Percentiles rank a stretch among this genome's conserved stretches.
Conservation (phyloP, 2,888 invertebrate genomes). For the Protula sp. region DNA sequence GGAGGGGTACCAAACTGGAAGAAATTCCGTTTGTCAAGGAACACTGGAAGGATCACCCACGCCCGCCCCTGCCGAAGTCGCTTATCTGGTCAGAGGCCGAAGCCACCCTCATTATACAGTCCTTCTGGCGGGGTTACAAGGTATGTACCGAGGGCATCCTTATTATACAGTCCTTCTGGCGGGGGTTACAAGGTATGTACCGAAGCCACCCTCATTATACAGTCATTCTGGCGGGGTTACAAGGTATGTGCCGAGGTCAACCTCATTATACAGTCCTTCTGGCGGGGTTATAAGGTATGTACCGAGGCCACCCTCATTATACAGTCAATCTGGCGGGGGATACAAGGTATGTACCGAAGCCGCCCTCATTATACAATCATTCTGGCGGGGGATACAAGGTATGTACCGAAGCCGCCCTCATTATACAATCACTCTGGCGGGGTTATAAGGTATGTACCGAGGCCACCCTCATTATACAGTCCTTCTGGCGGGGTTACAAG, state of each 20-base stretch:
- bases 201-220: constrained; percentile 43
- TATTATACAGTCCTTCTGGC: constrained; percentile 25
- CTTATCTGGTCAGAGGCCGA: constrained; percentile 52
- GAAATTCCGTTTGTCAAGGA: constrained; percentile 42
- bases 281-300: constrained; percentile 52
- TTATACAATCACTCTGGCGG: constrained; percentile 50
- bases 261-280: constrained; percentile 48
- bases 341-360: too few species aligned
- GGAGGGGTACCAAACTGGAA: constrained; percentile 31
- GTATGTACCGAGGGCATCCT: constrained; percentile 53
- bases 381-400: constrained; percentile 36
- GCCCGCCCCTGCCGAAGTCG: constrained; percentile 51
- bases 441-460: constrained; percentile 52
- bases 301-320: constrained; percentile 51
- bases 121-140: constrained; percentile 50
- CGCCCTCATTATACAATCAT: constrained; percentile 24
- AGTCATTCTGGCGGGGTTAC: constrained; percentile 27
- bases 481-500: constrained; percentile 50
- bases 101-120: constrained; percentile 50
- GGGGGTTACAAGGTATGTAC: constrained; percentile 52
- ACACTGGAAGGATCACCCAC: constrained; percentile 47
- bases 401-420: constrained; percentile 50
- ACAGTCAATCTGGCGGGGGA: constrained; percentile 52
- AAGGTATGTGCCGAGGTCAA: constrained; percentile 51
- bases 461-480: constrained; percentile 50